These are phyloP conservation scores for Euphysa ruthae DNA, from an alignment of 30 jellyfish, hydroid and myxozoan species.

Conservation along the genomic window DNA sequence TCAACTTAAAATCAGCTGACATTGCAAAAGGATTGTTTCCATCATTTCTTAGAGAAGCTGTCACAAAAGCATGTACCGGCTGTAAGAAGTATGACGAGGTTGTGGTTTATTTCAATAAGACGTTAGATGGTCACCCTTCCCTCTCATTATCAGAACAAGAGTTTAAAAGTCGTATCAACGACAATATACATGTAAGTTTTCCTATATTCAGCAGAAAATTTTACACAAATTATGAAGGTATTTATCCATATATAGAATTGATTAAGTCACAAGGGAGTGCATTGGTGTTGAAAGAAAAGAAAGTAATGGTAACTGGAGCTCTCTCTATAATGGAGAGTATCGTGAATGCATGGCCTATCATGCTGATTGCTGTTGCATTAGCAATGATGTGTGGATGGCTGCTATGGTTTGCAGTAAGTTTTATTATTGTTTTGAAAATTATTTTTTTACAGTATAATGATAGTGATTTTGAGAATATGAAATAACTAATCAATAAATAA, in stretches of 20 bases:
- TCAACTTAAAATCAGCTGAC: background rate
- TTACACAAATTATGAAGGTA: background rate
- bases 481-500: too few relatives aligned
- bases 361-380: background rate
- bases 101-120: background rate
- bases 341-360: background rate
- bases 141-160: background rate
- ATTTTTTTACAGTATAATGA: too few relatives aligned
- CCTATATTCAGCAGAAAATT: background rate
- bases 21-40: slow-evolving; percentile 9
- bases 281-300: background rate
- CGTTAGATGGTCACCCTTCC: slow-evolving; percentile 7
- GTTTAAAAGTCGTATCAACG: background rate
- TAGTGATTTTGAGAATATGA: too few relatives aligned
- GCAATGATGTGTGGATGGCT: background rate
- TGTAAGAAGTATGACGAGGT: background rate
- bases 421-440: too few relatives aligned
- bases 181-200: background rate
- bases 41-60: background rate
- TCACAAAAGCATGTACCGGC: slow-evolving; percentile 2
- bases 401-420: slow-evolving; percentile 11
- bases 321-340: background rate
- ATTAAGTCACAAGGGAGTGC: background rate
- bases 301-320: background rate
- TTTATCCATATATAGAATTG: slow-evolving; percentile 1